phyloP scores from a whole-genome alignment of 2,113 vertebrate species.

The Oenanthe oenanthe region DNA sequence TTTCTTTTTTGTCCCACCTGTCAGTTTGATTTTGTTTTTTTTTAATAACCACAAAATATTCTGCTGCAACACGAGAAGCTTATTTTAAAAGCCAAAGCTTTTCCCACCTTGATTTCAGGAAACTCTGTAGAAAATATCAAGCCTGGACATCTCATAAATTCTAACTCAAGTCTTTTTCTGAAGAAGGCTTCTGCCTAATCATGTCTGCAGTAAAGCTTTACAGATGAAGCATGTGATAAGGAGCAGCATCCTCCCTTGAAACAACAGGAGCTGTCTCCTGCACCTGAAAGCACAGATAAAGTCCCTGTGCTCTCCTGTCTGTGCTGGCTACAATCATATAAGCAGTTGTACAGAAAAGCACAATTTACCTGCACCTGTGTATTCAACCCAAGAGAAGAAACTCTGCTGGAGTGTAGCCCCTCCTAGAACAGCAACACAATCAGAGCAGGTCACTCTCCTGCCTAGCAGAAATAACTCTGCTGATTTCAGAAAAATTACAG shows the following conservation, averaged over 20 bases:
- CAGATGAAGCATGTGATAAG: not conserved
- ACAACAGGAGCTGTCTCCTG: not conserved
- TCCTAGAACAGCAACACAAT: not conserved
- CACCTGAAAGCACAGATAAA: not conserved
- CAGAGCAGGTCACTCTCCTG: not conserved
- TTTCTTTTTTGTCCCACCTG: not conserved
- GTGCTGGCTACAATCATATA: not conserved
- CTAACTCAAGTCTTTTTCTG: not conserved
- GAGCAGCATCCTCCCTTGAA: not conserved
- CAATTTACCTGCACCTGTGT: not conserved
- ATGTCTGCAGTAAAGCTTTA: not conserved
- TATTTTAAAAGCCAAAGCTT: not conserved
- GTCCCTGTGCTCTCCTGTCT: not conserved
- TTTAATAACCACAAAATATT: not conserved
- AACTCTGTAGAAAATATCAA: not conserved
- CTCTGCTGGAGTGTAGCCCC: not conserved
- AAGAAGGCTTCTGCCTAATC: not conserved
- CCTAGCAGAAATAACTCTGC: not conserved
- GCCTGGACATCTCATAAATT: not conserved
- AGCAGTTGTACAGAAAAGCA: not conserved
- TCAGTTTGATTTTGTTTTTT: not conserved
- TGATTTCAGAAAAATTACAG: conserved; percentile 10
- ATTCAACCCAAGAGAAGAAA: not conserved
- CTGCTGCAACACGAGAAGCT: not conserved
- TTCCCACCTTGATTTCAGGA: not conserved